These are phyloP conservation scores for Drosophila paulistorum DNA, from an alignment of 1,140 invertebrate species.

Conservation along the genomic window DNA sequence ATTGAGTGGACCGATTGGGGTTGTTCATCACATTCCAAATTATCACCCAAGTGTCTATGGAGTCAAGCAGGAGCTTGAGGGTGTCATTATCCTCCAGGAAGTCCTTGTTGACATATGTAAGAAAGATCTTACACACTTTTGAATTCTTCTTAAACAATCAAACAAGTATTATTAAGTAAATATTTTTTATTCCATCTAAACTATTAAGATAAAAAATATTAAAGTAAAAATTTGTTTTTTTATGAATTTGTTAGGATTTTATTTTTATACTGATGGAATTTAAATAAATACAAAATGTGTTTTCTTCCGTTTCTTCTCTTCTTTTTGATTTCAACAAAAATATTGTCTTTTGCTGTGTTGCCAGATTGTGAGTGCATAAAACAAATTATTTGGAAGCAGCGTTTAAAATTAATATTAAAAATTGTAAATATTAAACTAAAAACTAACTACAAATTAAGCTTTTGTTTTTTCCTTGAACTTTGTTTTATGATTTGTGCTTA, in stretches of 20 bases:
- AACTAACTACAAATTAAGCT: slow-evolving; percentile 65
- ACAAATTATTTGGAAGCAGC: slow-evolving; percentile 74
- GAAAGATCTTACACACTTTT: no score
- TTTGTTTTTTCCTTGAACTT: slow-evolving; percentile 18
- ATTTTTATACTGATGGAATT: slow-evolving; percentile 36
- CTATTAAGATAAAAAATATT: no score
- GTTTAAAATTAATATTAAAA: slow-evolving; percentile 54
- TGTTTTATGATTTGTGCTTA: slow-evolving; percentile 39
- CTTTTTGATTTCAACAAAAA: slow-evolving; percentile 26
- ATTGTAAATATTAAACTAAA: slow-evolving; percentile 52
- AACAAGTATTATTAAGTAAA: no score
- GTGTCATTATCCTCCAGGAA: no score
- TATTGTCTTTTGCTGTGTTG: slow-evolving; percentile 39
- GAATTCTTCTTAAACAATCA: no score
- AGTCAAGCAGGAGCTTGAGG: no score
- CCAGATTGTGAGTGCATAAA: slow-evolving; percentile 49
- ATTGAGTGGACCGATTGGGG: no score
- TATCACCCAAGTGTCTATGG: no score
- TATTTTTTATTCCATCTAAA: no score
- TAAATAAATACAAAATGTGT: slow-evolving; percentile 72
- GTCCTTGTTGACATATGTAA: no score
- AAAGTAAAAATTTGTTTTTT: background rate
- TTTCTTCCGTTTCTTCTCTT: slow-evolving; percentile 17
- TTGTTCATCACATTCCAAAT: no score
- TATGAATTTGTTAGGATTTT: slow-evolving; percentile 7